Evolutionary conservation across 2,113 vertebrate species (phyloP).

Genomic region (Trinectes maculatus): DNA sequence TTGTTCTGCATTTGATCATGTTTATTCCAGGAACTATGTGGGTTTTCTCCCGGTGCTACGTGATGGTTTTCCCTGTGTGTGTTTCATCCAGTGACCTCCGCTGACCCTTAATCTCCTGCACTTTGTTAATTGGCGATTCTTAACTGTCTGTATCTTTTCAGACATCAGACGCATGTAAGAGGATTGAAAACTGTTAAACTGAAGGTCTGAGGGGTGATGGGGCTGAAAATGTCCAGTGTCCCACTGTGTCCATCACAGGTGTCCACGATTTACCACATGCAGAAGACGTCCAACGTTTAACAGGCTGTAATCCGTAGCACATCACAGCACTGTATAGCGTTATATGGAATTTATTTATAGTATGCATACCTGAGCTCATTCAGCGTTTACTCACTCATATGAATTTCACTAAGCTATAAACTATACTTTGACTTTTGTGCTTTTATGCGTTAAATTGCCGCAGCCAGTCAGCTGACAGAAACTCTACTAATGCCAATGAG

Average conservation of each 20-base stretch:
- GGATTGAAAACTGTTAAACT: conserved; percentile 68
- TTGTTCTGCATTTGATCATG: background rate
- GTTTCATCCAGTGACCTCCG: conserved; percentile 26
- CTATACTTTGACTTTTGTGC: too few relatives aligned
- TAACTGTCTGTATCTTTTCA: conserved; percentile 76
- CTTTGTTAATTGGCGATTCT: conserved; percentile 77
- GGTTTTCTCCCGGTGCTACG: too few relatives aligned
- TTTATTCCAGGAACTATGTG: too few relatives aligned
- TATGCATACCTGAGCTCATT: background rate
- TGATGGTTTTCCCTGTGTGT: conserved; percentile 36
- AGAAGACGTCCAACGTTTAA: conserved; percentile 43
- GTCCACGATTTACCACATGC: conserved; percentile 71
- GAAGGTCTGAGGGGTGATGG: conserved; percentile 53
- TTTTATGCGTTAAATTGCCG: background rate
- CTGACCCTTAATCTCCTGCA: conserved; percentile 71
- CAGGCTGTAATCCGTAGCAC: conserved; percentile 20
- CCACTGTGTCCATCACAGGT: conserved; percentile 71
- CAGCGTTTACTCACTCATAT: too few relatives aligned
- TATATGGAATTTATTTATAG: background rate
- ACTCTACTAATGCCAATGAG: too few relatives aligned
- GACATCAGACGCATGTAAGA: conserved; percentile 79
- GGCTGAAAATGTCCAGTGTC: conserved; percentile 57
- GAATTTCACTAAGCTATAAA: too few relatives aligned
- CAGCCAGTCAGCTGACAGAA: background rate
- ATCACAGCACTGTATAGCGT: background rate